Percentiles rank a stretch among this genome's conserved stretches.
These are phyloP conservation scores for Cylas formicarius DNA, from an alignment of 1,140 invertebrate species.

Conservation along the genomic window DNA sequence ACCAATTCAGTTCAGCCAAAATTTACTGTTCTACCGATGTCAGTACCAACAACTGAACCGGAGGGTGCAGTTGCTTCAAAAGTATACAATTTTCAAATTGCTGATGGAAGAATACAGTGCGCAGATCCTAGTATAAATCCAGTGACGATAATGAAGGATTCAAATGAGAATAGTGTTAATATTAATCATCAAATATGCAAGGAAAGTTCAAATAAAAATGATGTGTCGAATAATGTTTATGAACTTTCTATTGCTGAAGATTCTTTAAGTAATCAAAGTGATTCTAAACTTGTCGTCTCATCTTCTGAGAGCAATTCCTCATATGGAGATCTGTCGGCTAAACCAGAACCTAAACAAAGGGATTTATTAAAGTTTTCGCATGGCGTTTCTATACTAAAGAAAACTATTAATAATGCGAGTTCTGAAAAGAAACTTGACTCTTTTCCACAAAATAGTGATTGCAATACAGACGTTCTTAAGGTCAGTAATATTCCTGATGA, in stretches of 20 bases:
- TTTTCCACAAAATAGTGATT: neutral
- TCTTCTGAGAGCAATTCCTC: constrained; percentile 18
- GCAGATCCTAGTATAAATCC: constrained; percentile 42
- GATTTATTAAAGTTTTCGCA: constrained; percentile 29
- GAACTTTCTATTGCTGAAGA: constrained; percentile 37
- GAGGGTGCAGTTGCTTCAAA: constrained; percentile 40
- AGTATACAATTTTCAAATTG: constrained; percentile 51
- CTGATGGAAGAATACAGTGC: constrained; percentile 46
- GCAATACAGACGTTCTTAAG: too few relatives aligned
- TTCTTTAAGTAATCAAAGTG: constrained; percentile 29
- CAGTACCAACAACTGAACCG: constrained; percentile 36
- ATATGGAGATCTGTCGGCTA: constrained; percentile 2
- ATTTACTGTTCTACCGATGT: constrained; percentile 47
- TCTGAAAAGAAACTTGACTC: constrained; percentile 3
- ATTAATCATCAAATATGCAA: constrained; percentile 21
- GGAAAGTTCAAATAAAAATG: constrained; percentile 26
- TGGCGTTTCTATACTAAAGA: constrained; percentile 40
- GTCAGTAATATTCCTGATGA: constrained; percentile 3
- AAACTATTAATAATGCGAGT: constrained; percentile 19
- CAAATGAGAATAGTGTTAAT: constrained; percentile 12
- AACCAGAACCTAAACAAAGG: constrained; percentile 7
- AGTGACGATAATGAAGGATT: constrained; percentile 42
- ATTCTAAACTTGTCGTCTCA: constrained; percentile 18
- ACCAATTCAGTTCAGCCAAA: constrained; percentile 42
- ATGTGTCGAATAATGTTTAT: constrained; percentile 31